Evolutionary conservation across 1,140 invertebrate genomes (phyloP).

Genomic region (Drosophila pandora): DNA sequence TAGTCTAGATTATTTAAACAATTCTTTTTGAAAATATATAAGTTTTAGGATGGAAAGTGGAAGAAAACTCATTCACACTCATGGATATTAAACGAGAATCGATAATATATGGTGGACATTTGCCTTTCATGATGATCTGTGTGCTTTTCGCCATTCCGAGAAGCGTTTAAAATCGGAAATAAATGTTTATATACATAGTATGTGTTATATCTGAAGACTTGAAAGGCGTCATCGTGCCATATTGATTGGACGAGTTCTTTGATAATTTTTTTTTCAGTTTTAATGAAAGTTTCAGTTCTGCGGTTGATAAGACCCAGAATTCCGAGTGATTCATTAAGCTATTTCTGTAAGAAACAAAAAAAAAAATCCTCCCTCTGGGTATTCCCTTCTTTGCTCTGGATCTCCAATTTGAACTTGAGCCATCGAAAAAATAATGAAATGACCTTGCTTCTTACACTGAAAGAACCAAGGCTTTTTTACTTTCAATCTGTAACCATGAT

Average conservation of each 20-base stretch:
- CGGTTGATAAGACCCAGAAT: constrained; percentile 19
- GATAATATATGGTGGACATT: neutral
- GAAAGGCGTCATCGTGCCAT: constrained; percentile 30
- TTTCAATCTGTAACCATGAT: constrained; percentile 2
- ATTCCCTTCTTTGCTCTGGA: constrained; percentile 17
- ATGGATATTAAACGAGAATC: neutral
- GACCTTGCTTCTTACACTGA: constrained; percentile 31
- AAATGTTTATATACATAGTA: constrained; percentile 5
- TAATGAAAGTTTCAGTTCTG: neutral
- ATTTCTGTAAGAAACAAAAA: constrained; percentile 1
- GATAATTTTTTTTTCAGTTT: constrained; percentile 11
- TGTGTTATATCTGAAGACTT: constrained; percentile 2
- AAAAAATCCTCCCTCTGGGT: constrained; percentile 12
- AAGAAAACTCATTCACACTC: neutral
- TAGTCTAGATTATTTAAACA: neutral
- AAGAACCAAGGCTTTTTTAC: neutral
- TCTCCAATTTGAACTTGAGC: constrained; percentile 31
- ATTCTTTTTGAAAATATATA: too few species aligned
- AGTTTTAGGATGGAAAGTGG: too few species aligned
- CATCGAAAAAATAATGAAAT: neutral
- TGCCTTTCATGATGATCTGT: constrained; percentile 9
- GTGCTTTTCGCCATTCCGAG: neutral
- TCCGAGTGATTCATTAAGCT: constrained; percentile 26
- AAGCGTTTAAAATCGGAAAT: constrained; percentile 10
- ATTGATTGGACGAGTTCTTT: constrained; percentile 17